These are phyloP conservation scores for Globodera ellingtonae DNA, from an alignment of 1,140 invertebrate genomes.

Conservation along the genomic window DNA sequence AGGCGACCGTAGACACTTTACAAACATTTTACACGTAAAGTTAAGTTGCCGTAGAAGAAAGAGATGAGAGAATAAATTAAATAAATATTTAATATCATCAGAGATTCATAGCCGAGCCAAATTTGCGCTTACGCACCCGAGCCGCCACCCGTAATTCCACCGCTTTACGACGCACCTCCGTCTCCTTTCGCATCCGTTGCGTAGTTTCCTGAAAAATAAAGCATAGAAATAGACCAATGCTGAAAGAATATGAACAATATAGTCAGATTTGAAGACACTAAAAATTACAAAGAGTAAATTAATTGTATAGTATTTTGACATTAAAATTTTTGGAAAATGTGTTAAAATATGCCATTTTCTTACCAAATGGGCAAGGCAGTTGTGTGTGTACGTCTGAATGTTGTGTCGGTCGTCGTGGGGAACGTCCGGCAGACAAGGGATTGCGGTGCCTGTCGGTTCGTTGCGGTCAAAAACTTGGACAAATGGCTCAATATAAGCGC, in stretches of 20 bases:
- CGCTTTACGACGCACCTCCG: conserved; percentile 8
- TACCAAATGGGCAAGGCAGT: conserved; percentile 24
- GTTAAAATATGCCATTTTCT: neutral
- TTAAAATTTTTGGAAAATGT: neutral
- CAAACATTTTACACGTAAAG: conserved; percentile 10
- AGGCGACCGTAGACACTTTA: too few relatives aligned
- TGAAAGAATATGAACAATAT: neutral
- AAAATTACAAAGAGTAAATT: neutral
- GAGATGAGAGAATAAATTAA: neutral
- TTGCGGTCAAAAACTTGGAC: conserved; percentile 31
- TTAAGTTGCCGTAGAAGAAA: neutral
- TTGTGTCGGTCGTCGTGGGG: conserved; percentile 40
- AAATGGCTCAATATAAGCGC: conserved; percentile 43
- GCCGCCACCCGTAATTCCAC: neutral
- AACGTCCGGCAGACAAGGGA: conserved; percentile 35
- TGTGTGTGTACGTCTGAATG: conserved; percentile 32
- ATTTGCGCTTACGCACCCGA: conserved; percentile 30
- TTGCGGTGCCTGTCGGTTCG: conserved; percentile 43
- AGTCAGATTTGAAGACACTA: neutral
- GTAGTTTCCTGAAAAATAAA: conserved; percentile 7
- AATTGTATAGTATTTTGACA: neutral
- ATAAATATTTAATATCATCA: neutral
- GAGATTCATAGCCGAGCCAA: conserved; percentile 22
- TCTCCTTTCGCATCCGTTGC: conserved; percentile 13
- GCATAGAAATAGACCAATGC: neutral